Percentiles rank a stretch among this genome's conserved stretches.
Conservation (phyloP, 2,888 invertebrate genomes). For the Beris chalybata region DNA sequence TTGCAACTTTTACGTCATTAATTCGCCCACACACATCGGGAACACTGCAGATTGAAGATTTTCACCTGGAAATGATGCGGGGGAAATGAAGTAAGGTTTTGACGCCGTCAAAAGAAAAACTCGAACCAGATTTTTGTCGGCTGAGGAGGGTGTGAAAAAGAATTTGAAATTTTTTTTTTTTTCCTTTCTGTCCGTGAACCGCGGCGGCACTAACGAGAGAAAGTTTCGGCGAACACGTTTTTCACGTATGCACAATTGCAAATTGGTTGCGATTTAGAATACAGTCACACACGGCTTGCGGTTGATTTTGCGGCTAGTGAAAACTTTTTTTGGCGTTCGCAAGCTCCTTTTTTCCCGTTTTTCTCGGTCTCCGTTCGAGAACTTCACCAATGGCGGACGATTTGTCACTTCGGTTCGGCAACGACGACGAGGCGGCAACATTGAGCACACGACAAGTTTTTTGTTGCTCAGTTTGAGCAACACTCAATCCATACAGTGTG, state of each 20-base stretch:
- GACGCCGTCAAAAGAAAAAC: not conserved
- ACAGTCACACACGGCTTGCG: not conserved
- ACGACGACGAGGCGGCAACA: not conserved
- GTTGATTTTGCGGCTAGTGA: not conserved
- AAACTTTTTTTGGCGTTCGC: not conserved
- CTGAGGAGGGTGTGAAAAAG: not conserved
- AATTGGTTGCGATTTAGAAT: not conserved
- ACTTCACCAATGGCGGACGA: slow-evolving; percentile 29
- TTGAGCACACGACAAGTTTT: too few relatives aligned
- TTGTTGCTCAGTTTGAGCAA: too few relatives aligned
- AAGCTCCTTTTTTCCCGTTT: slow-evolving; percentile 11
- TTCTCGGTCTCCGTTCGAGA: slow-evolving; percentile 1
- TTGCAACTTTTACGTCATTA: slow-evolving; percentile 24
- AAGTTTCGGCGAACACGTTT: slow-evolving; percentile 14
- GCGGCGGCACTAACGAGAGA: slow-evolving; percentile 3
- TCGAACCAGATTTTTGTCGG: not conserved
- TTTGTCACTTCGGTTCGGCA: slow-evolving; percentile 22
- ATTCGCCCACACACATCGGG: slow-evolving; percentile 26
- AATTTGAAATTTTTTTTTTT: not conserved
- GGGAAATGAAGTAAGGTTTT: not conserved
- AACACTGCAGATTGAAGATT: not conserved
- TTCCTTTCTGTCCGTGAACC: slow-evolving; percentile 6
- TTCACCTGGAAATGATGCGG: not conserved
- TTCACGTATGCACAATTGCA: slow-evolving; percentile 3
- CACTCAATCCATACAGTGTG: too few relatives aligned